Evolutionary conservation across 1,140 invertebrate species (phyloP), one percentile per base, ranked within the genome.

Genomic region (Apis laboriosa): DNA sequence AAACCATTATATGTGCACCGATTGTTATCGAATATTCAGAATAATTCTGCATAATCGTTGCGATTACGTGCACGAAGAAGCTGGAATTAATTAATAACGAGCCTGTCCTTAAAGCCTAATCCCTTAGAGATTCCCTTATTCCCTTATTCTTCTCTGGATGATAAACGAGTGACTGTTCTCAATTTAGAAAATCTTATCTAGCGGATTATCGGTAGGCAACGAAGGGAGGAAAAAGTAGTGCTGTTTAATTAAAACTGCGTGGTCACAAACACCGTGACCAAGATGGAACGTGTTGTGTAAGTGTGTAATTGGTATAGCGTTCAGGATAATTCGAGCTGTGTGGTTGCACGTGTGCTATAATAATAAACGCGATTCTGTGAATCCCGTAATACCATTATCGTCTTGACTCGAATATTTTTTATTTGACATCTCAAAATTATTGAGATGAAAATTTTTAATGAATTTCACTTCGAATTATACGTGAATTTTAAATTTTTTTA

Each of bases 291-390:
- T n/a, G n/a, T n/a, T n/a, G 9, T 53, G 49, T 53, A 76, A 76
- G 64, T 76, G 60, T 43, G 58, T 53, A 76, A 76, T 76, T 76
- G 49, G 43, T 51, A 76, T 61, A 43, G 9, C 17, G 58, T 51
- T 63, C 73, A 63, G 17, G 19, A 21, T 63, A 51, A 17, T 61
- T 49, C 9, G 24, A 49, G 49, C 73, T 9, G 4, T 9, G 9
- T 17, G n/a, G 43, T 75, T 75, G 60, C 73, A 64, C 60, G 24
- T 19, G 60, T 21, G 17, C 74, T 43, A 63, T 76, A 53, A 61
- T 74, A 43, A 64, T n/a, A 64, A 76, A 17, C 24, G 13, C 43
- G 21, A 19, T 53, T 53, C 60, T n/a, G 7, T 17, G 17, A 24
- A 53, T 21, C 60, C 21, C 58, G 19, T n/a, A 60, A n/a, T 9